phyloP scores from a whole-genome alignment of 2,888 invertebrate genomes.

The Camptogramma bilineatum region DNA sequence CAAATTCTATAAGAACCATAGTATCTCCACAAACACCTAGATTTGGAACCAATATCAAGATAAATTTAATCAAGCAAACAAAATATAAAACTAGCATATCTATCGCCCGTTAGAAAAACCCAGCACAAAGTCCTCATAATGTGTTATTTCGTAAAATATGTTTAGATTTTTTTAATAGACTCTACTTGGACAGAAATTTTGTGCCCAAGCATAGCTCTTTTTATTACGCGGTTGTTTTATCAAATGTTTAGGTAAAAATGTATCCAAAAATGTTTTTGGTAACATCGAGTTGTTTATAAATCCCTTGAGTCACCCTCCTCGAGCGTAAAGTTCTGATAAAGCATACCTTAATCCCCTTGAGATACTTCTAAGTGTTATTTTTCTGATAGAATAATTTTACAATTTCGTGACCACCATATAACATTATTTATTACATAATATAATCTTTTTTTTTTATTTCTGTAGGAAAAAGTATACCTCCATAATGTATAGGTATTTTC shows the following conservation, averaged over 20 bases:
- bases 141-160: neutral
- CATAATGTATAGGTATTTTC: no score
- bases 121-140: no score
- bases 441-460: no score
- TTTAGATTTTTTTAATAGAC: neutral
- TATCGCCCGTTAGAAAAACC: no score
- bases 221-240: neutral
- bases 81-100: no score
- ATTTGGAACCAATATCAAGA: no score
- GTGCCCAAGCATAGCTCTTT: neutral
- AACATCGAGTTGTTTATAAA: slow-evolving; percentile 15
- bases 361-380: neutral
- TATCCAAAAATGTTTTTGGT: neutral
- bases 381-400: neutral
- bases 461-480: no score
- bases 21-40: no score
- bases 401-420: neutral
- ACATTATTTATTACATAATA: no score
- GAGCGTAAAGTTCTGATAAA: slow-evolving; percentile 14
- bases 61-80: no score
- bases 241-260: neutral
- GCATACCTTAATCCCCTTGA: slow-evolving; percentile 14
- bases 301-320: slow-evolving; percentile 9
- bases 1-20: no score
- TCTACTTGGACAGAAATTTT: neutral